Evolutionary conservation across 2,888 invertebrate genomes (phyloP), one percentile per base, ranked within the genome.

Genomic region (Sericinus montela): DNA sequence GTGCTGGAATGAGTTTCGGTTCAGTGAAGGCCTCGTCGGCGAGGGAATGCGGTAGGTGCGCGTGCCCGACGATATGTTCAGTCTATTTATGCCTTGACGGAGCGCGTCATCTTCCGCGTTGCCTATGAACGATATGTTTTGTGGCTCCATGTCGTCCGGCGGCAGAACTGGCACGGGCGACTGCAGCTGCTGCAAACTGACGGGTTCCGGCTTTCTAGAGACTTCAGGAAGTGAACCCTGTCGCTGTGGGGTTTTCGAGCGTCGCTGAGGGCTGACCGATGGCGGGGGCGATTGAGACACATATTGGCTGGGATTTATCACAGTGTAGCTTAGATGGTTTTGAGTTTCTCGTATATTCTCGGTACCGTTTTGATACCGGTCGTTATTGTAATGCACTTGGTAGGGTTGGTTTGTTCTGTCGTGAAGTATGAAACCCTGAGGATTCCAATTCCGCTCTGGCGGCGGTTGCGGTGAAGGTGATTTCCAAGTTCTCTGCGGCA

Each of bases 71-170:
- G 95, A 94, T 59, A 97, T 97, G 77, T 96, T 94, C 58, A 96
- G 87, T 63, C 94, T 91, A 65, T 93, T 91, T 65, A 95, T 92
- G 64, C 94, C 93, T 67, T 91, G 91, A 36, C 91, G 85, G 10
- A 91, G 66, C 2, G 89, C 89, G 64, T 91, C 91, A 63, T 90
- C 76, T 28, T 87, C 86, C 16, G 92, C 91, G 75, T 91, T 93
- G 69, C 96, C 96, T 60, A 97, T 96, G 71, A 97, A 97, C 47
- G 96, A 97, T 67, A 97, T 97, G 84, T 95, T 96, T 75, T 97
- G 97, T 0, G 97, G 97, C 65, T 96, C 96, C 96, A 97, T 97
- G 70, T 96, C 96, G 71, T 95, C 96, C 15, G 92, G 92, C 46
- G 93, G 91, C 23, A 93, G 93, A 10, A 92, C 91, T 92, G 93